Percentiles rank a stretch among this genome's conserved stretches.
Evolutionary conservation across 2,888 invertebrate species (phyloP).

Genomic region (Trichacis sp.): DNA sequence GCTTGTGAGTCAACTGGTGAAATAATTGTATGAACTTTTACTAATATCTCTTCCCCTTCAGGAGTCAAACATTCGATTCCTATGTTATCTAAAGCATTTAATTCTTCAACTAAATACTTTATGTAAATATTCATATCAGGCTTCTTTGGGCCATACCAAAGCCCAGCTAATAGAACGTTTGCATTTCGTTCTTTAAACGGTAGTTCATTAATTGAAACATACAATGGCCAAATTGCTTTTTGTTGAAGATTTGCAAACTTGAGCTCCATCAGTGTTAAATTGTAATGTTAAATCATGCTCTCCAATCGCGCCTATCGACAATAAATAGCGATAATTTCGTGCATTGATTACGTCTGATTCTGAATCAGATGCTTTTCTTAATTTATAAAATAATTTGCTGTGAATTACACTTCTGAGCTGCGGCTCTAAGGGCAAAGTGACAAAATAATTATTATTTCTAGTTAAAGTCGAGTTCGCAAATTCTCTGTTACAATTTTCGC

Average conservation of each 20-base stretch:
- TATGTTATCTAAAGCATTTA: slow-evolving; percentile 13
- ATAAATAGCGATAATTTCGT: slow-evolving; percentile 5
- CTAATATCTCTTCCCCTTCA: slow-evolving; percentile 6
- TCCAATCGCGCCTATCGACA: slow-evolving; percentile 3
- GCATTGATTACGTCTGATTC: slow-evolving; percentile 19
- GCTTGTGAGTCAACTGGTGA: slow-evolving; percentile 23
- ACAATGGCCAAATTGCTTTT: slow-evolving; percentile 31
- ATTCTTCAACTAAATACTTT: slow-evolving; percentile 23
- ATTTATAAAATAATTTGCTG: slow-evolving; percentile 11
- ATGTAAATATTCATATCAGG: slow-evolving; percentile 15
- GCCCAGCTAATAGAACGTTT: slow-evolving; percentile 14
- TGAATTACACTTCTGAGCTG: slow-evolving; percentile 12
- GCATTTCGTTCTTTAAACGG: slow-evolving; percentile 20
- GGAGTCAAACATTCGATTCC: slow-evolving; percentile 11
- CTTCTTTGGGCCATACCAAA: slow-evolving; percentile 12
- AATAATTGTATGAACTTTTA: slow-evolving; percentile 18
- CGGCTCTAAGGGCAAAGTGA: slow-evolving; percentile 5
- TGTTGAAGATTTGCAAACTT: slow-evolving; percentile 27
- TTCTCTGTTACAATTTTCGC: slow-evolving; percentile 2
- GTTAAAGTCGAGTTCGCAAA: slow-evolving; percentile 2
- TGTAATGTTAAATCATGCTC: slow-evolving; percentile 32
- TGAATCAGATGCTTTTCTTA: slow-evolving; percentile 1
- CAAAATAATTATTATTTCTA: slow-evolving; percentile 13
- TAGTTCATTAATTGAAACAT: slow-evolving; percentile 32
- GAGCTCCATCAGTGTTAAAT: slow-evolving; percentile 31